Percentiles rank a stretch among this genome's conserved stretches.
phyloP scores from a whole-genome alignment of 2,888 invertebrate species.

The Imbricaverruca yamaguchii region DNA sequence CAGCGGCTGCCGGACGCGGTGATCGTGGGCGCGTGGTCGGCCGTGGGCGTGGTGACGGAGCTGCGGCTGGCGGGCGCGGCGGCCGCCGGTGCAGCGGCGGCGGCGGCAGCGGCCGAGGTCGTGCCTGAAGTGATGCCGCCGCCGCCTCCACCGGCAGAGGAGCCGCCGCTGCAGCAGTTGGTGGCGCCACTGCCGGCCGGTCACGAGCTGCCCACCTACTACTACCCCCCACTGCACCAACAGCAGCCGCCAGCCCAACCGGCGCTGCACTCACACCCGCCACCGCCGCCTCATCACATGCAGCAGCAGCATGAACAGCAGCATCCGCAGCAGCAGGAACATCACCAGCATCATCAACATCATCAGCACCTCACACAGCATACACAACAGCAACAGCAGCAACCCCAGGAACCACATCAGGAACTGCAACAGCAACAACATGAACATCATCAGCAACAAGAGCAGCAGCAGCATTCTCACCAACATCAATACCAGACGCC shows the following conservation, averaged over 20 bases:
- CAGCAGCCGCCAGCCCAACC: not conserved
- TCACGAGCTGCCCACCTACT: not conserved
- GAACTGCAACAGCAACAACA: not conserved
- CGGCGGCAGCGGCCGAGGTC: not conserved
- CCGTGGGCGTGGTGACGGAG: constrained; percentile 6
- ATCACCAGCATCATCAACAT: not conserved
- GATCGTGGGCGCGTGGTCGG: not conserved
- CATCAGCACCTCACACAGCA: not conserved
- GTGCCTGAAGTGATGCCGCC: not conserved
- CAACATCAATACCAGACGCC: not conserved
- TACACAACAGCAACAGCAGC: not conserved
- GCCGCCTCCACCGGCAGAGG: not conserved
- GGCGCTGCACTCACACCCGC: not conserved
- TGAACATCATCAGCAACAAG: not conserved
- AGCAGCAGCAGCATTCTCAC: not conserved
- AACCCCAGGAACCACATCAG: not conserved
- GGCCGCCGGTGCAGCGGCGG: not conserved
- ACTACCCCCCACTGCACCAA: not conserved
- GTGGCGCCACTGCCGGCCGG: not conserved
- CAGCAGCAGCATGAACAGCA: not conserved
- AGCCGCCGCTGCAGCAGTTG: constrained; percentile 12
- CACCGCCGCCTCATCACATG: not conserved
- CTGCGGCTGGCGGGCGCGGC: not conserved
- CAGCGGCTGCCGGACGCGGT: not conserved
- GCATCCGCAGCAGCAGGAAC: not conserved